A percentile compares a stretch with the other conserved stretches of the same genome.
These are phyloP conservation scores for Aurelia sp. DNA, from an alignment of 30 jellyfish, hydroid and myxozoan species.

Conservation along the genomic window DNA sequence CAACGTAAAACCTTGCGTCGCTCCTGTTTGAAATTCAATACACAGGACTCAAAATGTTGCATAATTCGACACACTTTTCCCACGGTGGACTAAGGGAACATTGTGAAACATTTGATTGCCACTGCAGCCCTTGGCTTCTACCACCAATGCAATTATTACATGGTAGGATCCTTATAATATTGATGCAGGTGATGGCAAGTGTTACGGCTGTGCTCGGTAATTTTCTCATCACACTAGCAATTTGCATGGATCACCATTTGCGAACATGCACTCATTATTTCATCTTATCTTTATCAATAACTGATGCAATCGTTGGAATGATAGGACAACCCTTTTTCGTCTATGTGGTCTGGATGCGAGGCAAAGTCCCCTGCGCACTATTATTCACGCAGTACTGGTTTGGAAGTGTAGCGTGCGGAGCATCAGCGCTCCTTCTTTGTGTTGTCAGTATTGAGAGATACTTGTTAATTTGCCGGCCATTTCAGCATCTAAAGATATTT, in stretches of 20 bases:
- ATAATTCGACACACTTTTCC: no score
- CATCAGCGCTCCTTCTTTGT: conserved; percentile 30
- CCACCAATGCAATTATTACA: conserved; percentile 12
- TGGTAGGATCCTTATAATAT: background rate
- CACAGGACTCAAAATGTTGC: no score
- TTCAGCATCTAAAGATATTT: background rate
- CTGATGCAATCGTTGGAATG: conserved; percentile 25
- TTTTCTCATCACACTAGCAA: background rate
- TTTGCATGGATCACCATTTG: background rate
- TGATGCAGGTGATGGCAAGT: background rate
- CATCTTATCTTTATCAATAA: conserved; percentile 19
- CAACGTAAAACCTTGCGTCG: no score
- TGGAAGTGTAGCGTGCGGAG: conserved; percentile 58
- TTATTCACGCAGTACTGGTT: conserved; percentile 17
- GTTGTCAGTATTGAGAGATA: conserved; percentile 41
- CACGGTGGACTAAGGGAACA: no score
- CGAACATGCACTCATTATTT: conserved; percentile 26
- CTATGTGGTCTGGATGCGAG: conserved; percentile 11
- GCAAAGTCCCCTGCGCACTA: background rate
- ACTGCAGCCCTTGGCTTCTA: conserved; percentile 12
- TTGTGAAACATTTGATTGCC: no score
- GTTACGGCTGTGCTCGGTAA: conserved; percentile 25
- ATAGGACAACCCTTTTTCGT: conserved; percentile 48
- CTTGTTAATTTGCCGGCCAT: conserved; percentile 36
- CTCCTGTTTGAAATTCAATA: no score